Evolutionary conservation across 2,888 invertebrate genomes (phyloP).

Genomic region (Platypus cylindrus): DNA sequence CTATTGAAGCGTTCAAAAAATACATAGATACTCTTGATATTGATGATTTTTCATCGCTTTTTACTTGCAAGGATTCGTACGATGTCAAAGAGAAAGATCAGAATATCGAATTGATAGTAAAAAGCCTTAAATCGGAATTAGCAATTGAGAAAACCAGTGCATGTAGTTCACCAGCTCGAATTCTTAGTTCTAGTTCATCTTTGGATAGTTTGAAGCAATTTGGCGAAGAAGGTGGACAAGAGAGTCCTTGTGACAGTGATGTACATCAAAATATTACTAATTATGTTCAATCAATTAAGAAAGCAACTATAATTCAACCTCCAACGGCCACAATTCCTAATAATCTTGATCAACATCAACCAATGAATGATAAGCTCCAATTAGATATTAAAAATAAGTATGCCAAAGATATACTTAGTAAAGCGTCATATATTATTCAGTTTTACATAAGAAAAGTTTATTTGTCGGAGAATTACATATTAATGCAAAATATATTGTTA

Average conservation of each 20-base stretch:
- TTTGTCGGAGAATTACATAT: conserved; percentile 34
- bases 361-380: conserved; percentile 11
- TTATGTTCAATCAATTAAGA: conserved; percentile 31
- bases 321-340: too few relatives aligned
- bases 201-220: conserved; percentile 35
- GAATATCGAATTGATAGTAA: conserved; percentile 23
- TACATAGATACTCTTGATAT: conserved; percentile 27
- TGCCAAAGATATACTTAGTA: conserved; percentile 27
- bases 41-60: conserved; percentile 23
- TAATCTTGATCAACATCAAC: conserved; percentile 2
- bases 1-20: conserved; percentile 30
- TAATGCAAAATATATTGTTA: conserved; percentile 36
- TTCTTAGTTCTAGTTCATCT: conserved; percentile 32
- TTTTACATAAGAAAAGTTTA: conserved; percentile 34
- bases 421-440: conserved; percentile 30
- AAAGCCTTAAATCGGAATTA: conserved; percentile 22
- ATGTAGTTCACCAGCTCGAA: conserved; percentile 27
- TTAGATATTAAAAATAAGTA: conserved; percentile 27
- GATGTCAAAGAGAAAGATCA: conserved; percentile 22
- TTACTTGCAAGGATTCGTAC: conserved; percentile 21
- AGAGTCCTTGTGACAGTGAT: conserved; percentile 33
- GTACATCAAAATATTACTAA: conserved; percentile 31
- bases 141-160: conserved; percentile 18
- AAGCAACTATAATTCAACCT: too few relatives aligned
- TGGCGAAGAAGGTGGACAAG: conserved; percentile 35